phyloP scores from a whole-genome alignment of 2,888 invertebrate species.

The Ctena decussata region DNA sequence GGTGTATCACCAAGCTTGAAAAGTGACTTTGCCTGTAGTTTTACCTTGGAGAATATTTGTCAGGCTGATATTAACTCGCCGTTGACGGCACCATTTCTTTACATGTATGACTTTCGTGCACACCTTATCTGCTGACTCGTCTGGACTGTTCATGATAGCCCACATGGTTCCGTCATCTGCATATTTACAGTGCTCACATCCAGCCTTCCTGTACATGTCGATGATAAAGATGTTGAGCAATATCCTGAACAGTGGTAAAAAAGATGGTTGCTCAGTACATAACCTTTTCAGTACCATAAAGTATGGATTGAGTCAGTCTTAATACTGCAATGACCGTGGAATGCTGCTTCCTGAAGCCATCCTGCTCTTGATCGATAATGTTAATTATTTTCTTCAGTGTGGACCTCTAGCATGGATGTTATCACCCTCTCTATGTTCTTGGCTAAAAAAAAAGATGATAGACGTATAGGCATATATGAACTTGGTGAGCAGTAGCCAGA shows the following conservation, averaged over 20 bases:
- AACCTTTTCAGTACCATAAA: neutral
- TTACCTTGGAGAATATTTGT: neutral
- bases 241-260: neutral
- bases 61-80: neutral
- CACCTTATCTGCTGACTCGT: neutral
- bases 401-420: neutral
- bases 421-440: slow-evolving; percentile 19
- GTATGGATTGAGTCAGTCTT: neutral
- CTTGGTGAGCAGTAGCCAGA: slow-evolving; percentile 11
- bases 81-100: neutral
- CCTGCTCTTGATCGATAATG: slow-evolving; percentile 14
- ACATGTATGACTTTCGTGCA: neutral
- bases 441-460: neutral
- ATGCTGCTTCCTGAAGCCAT: slow-evolving; percentile 21
- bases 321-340: slow-evolving; percentile 20
- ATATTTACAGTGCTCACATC: slow-evolving; percentile 6
- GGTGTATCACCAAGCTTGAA: neutral
- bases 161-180: slow-evolving; percentile 24
- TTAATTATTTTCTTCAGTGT: slow-evolving; percentile 6
- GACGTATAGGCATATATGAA: slow-evolving; percentile 29
- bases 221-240: slow-evolving; percentile 6
- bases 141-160: neutral
- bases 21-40: neutral
- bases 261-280: neutral
- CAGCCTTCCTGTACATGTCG: neutral